A percentile compares a stretch with the other conserved stretches of the same genome.
Conservation (phyloP, 2,113 vertebrate species). For the Noctilio leporinus region DNA sequence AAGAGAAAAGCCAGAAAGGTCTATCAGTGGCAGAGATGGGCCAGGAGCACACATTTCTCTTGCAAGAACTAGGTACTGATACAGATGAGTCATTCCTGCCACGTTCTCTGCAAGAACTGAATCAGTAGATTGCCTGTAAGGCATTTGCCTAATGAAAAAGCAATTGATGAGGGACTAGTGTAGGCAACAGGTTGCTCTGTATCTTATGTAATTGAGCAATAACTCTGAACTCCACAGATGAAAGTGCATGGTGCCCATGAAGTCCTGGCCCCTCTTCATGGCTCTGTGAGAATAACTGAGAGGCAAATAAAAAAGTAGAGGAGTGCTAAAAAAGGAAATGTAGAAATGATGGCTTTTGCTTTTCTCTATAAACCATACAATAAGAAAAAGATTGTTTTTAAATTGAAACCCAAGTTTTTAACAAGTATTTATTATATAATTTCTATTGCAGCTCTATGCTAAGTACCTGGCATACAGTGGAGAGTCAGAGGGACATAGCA, state of each 20-base stretch:
- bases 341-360: not conserved
- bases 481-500: not conserved
- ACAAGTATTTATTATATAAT: not conserved
- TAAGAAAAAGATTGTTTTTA: not conserved
- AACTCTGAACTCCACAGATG: not conserved
- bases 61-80: not conserved
- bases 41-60: not conserved
- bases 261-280: not conserved
- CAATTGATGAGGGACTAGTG: not conserved
- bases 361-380: not conserved
- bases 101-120: not conserved
- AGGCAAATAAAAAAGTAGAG: not conserved
- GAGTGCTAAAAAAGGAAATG: not conserved
- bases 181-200: not conserved
- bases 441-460: not conserved
- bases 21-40: not conserved
- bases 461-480: no score
- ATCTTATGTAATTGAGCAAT: not conserved
- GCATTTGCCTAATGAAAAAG: not conserved
- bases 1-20: not conserved
- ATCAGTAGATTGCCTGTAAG: not conserved
- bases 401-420: not conserved
- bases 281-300: not conserved
- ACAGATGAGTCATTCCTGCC: no score
- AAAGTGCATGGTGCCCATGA: accelerated